Percentiles rank a stretch among this genome's conserved stretches.
Evolutionary conservation across 2,113 vertebrate species (phyloP).

Genomic region (Macroglossus sobrinus): DNA sequence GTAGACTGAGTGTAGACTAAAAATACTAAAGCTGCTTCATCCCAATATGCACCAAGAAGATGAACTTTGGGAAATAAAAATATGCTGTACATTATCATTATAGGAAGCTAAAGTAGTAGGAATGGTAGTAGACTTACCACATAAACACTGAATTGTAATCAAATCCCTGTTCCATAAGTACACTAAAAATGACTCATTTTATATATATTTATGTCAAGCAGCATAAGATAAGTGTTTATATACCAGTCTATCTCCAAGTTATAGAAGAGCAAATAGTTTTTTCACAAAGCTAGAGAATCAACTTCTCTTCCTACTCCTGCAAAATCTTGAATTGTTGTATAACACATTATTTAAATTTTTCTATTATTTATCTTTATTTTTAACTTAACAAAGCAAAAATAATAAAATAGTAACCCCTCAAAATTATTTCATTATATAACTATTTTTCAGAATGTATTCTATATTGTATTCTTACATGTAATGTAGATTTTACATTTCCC

Average conservation of each 20-base stretch:
- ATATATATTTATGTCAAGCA: not conserved
- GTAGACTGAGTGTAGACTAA: not conserved
- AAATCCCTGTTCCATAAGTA: not conserved
- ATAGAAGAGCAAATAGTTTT: not conserved
- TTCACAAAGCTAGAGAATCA: not conserved
- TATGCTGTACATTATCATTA: not conserved
- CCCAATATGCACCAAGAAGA: not conserved
- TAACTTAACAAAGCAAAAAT: not conserved
- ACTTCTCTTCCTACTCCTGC: not conserved
- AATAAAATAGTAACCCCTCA: not conserved
- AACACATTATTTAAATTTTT: not conserved
- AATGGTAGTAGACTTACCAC: not conserved
- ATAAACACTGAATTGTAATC: not conserved
- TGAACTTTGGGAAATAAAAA: not conserved
- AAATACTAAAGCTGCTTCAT: not conserved
- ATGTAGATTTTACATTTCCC: not conserved
- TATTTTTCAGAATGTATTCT: not conserved
- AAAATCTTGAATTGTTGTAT: conserved; percentile 38
- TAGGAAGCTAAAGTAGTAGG: not conserved
- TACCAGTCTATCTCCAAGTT: not conserved
- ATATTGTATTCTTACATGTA: not conserved
- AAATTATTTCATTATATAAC: not conserved
- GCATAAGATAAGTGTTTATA: not conserved
- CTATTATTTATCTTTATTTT: conserved; percentile 14
- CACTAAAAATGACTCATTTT: not conserved